A percentile compares a stretch with the other conserved stretches of the same genome.
Evolutionary conservation across 1,140 invertebrate species (phyloP).

Genomic region (Myzus persicae): DNA sequence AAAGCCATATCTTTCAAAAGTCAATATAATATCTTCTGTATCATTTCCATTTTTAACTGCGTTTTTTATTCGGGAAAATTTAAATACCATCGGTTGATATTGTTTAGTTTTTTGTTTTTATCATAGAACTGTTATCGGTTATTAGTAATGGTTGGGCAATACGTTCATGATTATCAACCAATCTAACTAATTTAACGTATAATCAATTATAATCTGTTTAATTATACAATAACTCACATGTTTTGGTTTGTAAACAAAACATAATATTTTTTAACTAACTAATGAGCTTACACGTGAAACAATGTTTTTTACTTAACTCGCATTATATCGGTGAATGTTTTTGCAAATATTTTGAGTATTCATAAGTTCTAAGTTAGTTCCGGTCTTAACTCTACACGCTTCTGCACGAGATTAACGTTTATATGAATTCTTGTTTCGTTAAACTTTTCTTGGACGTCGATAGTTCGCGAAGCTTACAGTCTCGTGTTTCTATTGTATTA

Average conservation of each 20-base stretch:
- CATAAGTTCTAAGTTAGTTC: too few species aligned
- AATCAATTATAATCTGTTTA: too few species aligned
- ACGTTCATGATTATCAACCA: neutral
- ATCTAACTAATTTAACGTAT: neutral
- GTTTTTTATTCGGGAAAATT: too few species aligned
- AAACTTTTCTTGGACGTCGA: neutral
- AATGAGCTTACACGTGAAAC: neutral
- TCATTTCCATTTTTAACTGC: too few species aligned
- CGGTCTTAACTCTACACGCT: too few species aligned
- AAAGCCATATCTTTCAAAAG: too few species aligned
- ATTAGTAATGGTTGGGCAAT: neutral
- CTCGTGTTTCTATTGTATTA: neutral
- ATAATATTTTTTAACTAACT: neutral
- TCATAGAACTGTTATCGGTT: neutral
- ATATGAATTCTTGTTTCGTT: neutral
- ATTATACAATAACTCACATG: neutral
- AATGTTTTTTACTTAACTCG: neutral
- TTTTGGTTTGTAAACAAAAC: neutral
- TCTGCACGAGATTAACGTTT: too few species aligned
- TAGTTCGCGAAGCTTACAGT: neutral
- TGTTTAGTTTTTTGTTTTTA: too few species aligned
- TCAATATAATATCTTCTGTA: too few species aligned
- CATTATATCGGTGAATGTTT: neutral
- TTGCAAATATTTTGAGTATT: neutral
- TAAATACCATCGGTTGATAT: too few species aligned